phyloP scores from a whole-genome alignment of 2,888 invertebrate genomes.

The Caenorhabditis virilis region DNA sequence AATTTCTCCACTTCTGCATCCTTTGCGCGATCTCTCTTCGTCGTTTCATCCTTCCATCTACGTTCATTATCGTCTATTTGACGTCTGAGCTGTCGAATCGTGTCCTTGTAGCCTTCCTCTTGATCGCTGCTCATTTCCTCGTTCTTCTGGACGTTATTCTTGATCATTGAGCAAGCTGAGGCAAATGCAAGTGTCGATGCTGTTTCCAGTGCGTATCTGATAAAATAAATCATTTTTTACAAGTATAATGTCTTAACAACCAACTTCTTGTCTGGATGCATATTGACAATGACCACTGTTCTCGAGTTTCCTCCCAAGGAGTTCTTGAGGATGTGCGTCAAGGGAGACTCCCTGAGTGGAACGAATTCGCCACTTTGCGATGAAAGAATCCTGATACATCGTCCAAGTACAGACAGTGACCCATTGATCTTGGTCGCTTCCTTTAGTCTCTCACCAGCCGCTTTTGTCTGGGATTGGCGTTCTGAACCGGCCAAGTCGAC shows the following conservation, averaged over 20 bases:
- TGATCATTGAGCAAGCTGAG: slow-evolving; percentile 69
- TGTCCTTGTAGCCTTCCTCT: slow-evolving; percentile 67
- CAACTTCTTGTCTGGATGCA: slow-evolving; percentile 70
- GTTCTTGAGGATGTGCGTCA: slow-evolving; percentile 71
- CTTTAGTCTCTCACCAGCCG: slow-evolving; percentile 69
- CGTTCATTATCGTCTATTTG: slow-evolving; percentile 13
- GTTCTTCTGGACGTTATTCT: slow-evolving; percentile 70
- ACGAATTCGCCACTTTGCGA: slow-evolving; percentile 69
- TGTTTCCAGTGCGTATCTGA: no score
- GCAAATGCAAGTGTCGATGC: slow-evolving; percentile 71
- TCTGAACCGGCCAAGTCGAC: slow-evolving; percentile 72
- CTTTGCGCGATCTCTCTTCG: no score
- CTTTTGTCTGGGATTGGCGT: slow-evolving; percentile 70
- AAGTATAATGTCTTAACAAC: no score
- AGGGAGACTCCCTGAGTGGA: slow-evolving; percentile 70
- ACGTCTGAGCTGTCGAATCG: slow-evolving; percentile 66
- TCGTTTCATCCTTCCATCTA: slow-evolving; percentile 1
- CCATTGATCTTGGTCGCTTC: slow-evolving; percentile 71
- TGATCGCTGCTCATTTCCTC: slow-evolving; percentile 70
- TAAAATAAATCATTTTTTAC: no score
- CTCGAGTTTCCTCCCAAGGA: slow-evolving; percentile 71
- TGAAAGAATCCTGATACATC: slow-evolving; percentile 70
- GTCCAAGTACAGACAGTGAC: slow-evolving; percentile 70
- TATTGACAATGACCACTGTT: slow-evolving; percentile 70
- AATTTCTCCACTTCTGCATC: no score